phyloP scores from a whole-genome alignment of 92 coral and sea anemone species.

The Scolanthus callimorphus region DNA sequence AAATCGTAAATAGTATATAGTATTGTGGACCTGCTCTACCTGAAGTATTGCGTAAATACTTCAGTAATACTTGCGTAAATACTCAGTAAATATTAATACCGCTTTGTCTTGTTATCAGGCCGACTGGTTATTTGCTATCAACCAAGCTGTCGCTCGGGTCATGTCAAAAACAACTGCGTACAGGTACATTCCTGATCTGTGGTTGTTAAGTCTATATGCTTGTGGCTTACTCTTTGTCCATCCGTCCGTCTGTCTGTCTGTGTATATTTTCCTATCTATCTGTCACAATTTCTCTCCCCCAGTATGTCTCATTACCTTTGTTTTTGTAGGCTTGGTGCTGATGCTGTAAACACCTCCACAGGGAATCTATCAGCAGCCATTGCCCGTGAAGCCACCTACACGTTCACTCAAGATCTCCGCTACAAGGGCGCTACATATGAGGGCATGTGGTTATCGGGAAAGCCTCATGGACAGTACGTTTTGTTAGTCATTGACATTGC shows the following conservation, averaged over 20 bases:
- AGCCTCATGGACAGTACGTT: constrained; percentile 97
- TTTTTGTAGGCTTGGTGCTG: constrained; percentile 68
- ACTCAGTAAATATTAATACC: too few relatives aligned
- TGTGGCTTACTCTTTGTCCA: too few relatives aligned
- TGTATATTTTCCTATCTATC: too few relatives aligned
- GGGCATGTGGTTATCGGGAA: constrained; percentile 97
- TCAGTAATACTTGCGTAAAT: too few relatives aligned
- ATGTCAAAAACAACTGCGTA: constrained; percentile 87
- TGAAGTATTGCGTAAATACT: too few relatives aligned
- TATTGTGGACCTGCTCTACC: too few relatives aligned
- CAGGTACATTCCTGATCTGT: constrained; percentile 41
- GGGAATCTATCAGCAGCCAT: constrained; percentile 86
- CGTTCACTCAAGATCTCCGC: constrained; percentile 58
- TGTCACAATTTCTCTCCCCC: too few relatives aligned
- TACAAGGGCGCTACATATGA: constrained; percentile 81
- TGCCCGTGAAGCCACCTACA: constrained; percentile 87
- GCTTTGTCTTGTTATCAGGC: too few relatives aligned
- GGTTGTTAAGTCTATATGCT: constrained; percentile 58
- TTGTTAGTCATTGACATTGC: too few relatives aligned
- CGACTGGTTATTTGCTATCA: constrained; percentile 84
- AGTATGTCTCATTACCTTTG: neutral
- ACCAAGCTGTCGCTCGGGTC: constrained; percentile 85
- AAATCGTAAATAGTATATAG: too few relatives aligned
- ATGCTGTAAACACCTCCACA: constrained; percentile 69
- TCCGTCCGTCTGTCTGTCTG: too few relatives aligned